Base-by-base conservation (phyloP, 1,140 invertebrate species). In the Pectinophora gossypiella region DNA sequence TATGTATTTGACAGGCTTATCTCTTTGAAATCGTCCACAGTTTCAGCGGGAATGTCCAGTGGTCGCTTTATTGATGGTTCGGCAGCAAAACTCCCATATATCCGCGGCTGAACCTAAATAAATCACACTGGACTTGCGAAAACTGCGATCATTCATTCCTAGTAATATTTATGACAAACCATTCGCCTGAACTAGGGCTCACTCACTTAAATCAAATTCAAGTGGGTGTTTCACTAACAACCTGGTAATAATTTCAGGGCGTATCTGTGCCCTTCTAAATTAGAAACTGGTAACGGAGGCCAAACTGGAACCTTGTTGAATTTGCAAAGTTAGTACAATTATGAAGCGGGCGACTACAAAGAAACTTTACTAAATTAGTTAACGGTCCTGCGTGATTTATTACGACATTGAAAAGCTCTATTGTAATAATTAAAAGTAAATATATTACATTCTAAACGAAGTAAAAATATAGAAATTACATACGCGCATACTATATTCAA, bases 11-110 rank as follows among this genome's bases (percentile, higher is more conserved):
- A 48, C 27, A 19, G 47, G 32, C 27, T 35, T 15, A 27, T 27
- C 2, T 40, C 12, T 40, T 40, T 40, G 10, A 40, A 32, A 32
- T 9, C 27, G 27, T 6, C 36, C 36, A 3, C 36, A 40, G 3
- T 40, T 40, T 16, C 3, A 40, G 5, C 23, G 7, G 36, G 12
- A 18, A 40, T 40, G 36, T 10, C 36, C 10, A 15, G 59, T 43
- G 61, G 61, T 61, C 59, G 60, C 61, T 68, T 70, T 65, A 70
- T 70, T 64, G 61, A 70, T 66, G 67, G 52, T 54, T 63, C 59
- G 43, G 66, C 51, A 54, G 65, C 51, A 51, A 19, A 36, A 54
- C 63, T 53, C 48, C 49, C 56, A 63, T 66, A 54, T 59, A 63
- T 66, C 57, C 61, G 56, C 53, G 53, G 48, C 59, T 59, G 60